Evolutionary conservation across 2,113 vertebrate genomes (phyloP).

Genomic region (Copsychus sechellarum): DNA sequence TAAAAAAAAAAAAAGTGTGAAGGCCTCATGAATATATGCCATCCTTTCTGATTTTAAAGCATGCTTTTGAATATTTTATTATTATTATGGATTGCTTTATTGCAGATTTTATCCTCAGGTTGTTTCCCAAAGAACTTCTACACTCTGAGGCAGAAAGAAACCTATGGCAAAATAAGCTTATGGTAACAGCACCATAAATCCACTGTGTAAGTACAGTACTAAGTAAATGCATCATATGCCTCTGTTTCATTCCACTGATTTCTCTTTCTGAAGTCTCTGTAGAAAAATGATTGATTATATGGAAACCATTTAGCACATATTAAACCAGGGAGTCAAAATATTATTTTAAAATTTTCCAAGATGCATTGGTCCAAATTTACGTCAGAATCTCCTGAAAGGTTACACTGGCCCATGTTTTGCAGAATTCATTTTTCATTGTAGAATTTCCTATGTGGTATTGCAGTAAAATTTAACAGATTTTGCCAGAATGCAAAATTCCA

Average conservation of each 20-base stretch:
- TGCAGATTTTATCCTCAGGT: not conserved
- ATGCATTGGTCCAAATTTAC: not conserved
- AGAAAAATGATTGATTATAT: not conserved
- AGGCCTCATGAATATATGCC: not conserved
- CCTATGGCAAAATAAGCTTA: not conserved
- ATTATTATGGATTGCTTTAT: not conserved
- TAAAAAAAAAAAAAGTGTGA: not conserved
- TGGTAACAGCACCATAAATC: not conserved
- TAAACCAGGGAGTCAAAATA: not conserved
- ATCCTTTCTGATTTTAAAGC: not conserved
- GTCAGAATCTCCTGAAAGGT: not conserved
- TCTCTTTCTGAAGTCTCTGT: not conserved
- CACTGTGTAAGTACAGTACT: not conserved
- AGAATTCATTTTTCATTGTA: not conserved
- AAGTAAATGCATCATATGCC: not conserved
- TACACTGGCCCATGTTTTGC: not conserved
- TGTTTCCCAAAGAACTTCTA: not conserved
- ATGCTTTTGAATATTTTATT: not conserved
- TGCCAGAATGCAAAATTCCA: not conserved
- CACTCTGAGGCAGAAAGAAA: not conserved
- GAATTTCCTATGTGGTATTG: rapidly evolving
- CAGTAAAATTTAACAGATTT: not conserved
- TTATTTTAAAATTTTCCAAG: not conserved
- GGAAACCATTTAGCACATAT: not conserved
- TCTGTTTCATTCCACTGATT: not conserved